These are phyloP conservation scores for Pseudomyrmex gracilis DNA, from an alignment of 1,140 invertebrate species.

Conservation along the genomic window DNA sequence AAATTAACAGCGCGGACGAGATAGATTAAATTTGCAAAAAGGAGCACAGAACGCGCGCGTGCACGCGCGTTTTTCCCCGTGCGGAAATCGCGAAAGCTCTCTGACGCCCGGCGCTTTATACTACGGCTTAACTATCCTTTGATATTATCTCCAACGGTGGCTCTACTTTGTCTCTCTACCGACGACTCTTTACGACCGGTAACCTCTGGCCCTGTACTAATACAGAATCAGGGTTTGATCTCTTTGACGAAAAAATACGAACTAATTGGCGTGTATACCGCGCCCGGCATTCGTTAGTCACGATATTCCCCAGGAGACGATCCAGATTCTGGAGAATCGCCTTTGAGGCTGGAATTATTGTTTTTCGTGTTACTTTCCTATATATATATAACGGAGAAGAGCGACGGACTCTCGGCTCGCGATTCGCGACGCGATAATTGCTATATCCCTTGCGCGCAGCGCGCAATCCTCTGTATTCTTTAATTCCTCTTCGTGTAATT, in stretches of 20 bases:
- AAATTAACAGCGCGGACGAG: not conserved
- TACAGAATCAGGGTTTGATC: slow-evolving; percentile 57
- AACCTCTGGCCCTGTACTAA: slow-evolving; percentile 53
- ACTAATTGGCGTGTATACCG: slow-evolving; percentile 56
- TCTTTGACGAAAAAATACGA: slow-evolving; percentile 60
- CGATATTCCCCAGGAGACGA: slow-evolving; percentile 51
- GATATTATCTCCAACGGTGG: slow-evolving; percentile 51
- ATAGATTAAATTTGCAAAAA: slow-evolving; percentile 50
- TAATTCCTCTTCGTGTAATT: slow-evolving; percentile 10
- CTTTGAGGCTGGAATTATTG: slow-evolving; percentile 47
- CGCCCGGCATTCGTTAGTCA: slow-evolving; percentile 48
- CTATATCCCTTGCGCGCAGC: not conserved
- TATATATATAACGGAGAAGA: slow-evolving; percentile 18
- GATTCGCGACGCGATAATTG: slow-evolving; percentile 34
- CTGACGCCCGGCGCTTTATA: slow-evolving; percentile 32
- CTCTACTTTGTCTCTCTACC: slow-evolving; percentile 58
- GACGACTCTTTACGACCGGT: slow-evolving; percentile 50
- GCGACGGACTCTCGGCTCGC: not conserved
- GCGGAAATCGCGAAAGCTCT: slow-evolving; percentile 41
- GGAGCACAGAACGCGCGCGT: not conserved
- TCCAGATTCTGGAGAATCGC: slow-evolving; percentile 41
- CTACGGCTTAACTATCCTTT: slow-evolving; percentile 57
- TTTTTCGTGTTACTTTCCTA: slow-evolving; percentile 50
- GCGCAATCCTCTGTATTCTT: slow-evolving; percentile 8
- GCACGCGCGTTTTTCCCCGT: not conserved